Evolutionary conservation across 2,888 invertebrate genomes (phyloP), one percentile per base, ranked within the genome.

Genomic region (Caenorhabditis becei): DNA sequence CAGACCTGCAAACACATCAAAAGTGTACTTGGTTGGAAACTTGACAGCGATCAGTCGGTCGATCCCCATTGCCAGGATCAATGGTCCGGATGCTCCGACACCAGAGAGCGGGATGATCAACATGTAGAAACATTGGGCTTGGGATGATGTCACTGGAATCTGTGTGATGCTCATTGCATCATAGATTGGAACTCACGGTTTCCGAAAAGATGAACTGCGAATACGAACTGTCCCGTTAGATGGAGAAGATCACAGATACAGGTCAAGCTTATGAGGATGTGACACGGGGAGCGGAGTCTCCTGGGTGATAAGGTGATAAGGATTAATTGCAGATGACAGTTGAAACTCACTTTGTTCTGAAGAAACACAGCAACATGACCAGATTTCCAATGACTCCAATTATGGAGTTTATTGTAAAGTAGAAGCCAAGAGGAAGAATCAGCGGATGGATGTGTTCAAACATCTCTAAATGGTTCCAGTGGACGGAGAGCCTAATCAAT

Each of bases 11-110:
- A 20, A 20, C 2, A 49, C 20, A n/a, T n/a, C 2, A 20, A 2
- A 8, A n/a, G 14, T 32, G 5, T 47, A 62, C 78, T 79, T 81
- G 35, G 81, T 69, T 10, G 83, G 83, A n/a, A 74, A 79, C 20
- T 78, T 74, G 11, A 83, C 77, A 18, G 83, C 83, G 35, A 83
- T 83, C 24, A 83, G 37, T 49, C 83, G 28, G 44, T 83, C 83
- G 8, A 83, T 32, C 0, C 83, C 83, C 79, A 81, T 78, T 2
- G 78, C 66, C 1, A 83, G 58, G 28, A 81, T 81, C 37, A 83
- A 24, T 5, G 83, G 83, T 16, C 77, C 81, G 23, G 77, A 80
- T 3, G 72, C 44, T 16, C 66, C 65, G n/a, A 81, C 59, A 7
- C 83, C 83, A 18, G 75, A 59, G 0, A 83, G 37, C 1, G 83